Conservation (phyloP, 1,140 invertebrate species). For the Campoletis sonorensis region DNA sequence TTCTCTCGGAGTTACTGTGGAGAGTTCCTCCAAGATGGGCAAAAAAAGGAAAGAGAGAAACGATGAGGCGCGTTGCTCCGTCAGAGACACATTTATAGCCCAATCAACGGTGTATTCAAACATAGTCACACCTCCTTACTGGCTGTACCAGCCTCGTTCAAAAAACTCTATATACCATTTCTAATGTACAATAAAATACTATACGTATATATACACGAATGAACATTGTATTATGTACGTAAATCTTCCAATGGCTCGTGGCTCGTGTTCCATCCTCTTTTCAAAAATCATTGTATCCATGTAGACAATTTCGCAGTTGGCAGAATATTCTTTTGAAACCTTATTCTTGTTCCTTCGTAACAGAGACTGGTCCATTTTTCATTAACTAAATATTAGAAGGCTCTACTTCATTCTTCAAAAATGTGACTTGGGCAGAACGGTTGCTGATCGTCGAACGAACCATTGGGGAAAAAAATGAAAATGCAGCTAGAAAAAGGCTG, state of each 20-base stretch:
- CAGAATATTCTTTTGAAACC: not conserved
- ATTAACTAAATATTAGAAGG: conserved; percentile 38
- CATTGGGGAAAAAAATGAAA: not conserved
- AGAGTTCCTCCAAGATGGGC: conserved; percentile 53
- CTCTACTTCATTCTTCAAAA: conserved; percentile 33
- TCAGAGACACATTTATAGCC: conserved; percentile 75
- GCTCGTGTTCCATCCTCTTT: conserved; percentile 34
- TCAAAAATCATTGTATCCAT: conserved; percentile 19
- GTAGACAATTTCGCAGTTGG: conserved; percentile 35
- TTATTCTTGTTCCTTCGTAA: not conserved
- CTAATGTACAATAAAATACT: conserved; percentile 31
- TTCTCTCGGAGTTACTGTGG: conserved; percentile 44
- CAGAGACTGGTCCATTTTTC: conserved; percentile 4
- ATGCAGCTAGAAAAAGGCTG: not conserved
- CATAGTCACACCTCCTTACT: conserved; percentile 72
- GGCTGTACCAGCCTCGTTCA: conserved; percentile 55
- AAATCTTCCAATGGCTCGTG: conserved; percentile 35
- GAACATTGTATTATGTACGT: conserved; percentile 5
- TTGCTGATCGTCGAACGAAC: not conserved
- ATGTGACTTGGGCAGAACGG: conserved; percentile 11
- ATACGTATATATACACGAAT: not conserved
- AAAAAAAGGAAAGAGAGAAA: conserved; percentile 56
- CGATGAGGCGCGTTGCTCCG: conserved; percentile 61
- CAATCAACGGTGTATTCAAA: conserved; percentile 76
- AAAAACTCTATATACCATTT: conserved; percentile 48